Base-by-base conservation (phyloP, 2,888 invertebrate species). In the Chrysolina oricalcia region DNA sequence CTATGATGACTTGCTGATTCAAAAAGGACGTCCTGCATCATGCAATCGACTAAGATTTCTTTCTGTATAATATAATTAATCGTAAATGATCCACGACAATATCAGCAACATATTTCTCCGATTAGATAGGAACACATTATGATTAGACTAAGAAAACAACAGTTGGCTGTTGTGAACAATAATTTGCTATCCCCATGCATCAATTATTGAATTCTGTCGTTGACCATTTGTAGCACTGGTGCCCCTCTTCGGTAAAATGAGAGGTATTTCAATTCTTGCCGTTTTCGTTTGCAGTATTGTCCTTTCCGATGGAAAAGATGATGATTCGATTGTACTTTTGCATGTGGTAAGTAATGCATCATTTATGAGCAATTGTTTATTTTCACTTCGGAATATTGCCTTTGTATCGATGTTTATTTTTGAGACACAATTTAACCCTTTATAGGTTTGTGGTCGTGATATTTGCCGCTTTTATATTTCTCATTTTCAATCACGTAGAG, bases 291-390 rank as follows among this genome's bases (percentile, higher is more conserved):
- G 13, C 15, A 43, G 43, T 53, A 13, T 53, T 21, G 19, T 17
- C 19, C 5, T 6, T 53, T 19, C 19, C 19, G 19, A 9, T 13
- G 53, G 19, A 5, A 11, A 10, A 13, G 53, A 53, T 19, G 19
- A 53, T 19, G 53, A 21, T 11, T 53, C 53, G 10, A 53, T 53
- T 53, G 53, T 53, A 53, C 53, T 53, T 19, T 53, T 53, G 23
- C 53, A 53, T 21, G 23, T 53, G 21, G 53, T 53, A 21, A 53
- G 53, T 53, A 21, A 4, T 53, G 35, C 11, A 13, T 21, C 19
- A 53, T 53, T 19, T 11, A 35, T 35, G 8, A n/a, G n/a, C n/a
- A n/a, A n/a, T n/a, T n/a, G n/a, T n/a, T n/a, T n/a, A n/a, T n/a
- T n/a, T n/a, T n/a, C n/a, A n/a, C n/a, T n/a, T n/a, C n/a, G n/a